A percentile compares a stretch with the other conserved stretches of the same genome.
Evolutionary conservation across 2,888 invertebrate species (phyloP).

Genomic region (Oxycera nigricornis): DNA sequence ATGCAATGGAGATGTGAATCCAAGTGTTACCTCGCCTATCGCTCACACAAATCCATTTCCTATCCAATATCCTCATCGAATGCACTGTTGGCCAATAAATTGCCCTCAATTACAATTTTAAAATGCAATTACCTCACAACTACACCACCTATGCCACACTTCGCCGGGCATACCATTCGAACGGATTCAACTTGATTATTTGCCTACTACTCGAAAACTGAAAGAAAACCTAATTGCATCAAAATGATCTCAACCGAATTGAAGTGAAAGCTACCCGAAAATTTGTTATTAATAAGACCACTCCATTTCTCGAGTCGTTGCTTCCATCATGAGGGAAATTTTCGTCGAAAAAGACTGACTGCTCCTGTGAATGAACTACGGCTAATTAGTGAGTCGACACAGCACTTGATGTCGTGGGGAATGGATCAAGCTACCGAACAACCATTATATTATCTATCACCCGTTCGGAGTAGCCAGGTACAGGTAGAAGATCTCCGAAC

Average conservation of each 20-base stretch:
- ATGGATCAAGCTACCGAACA: slow-evolving; percentile 5
- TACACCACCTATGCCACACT: not conserved
- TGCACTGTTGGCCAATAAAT: too few species aligned
- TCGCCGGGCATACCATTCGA: not conserved
- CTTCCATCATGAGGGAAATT: not conserved
- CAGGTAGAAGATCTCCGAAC: slow-evolving; percentile 15
- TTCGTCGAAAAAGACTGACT: slow-evolving; percentile 5
- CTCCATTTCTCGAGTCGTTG: not conserved
- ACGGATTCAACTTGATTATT: slow-evolving; percentile 10
- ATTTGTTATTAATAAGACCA: slow-evolving; percentile 38
- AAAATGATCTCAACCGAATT: not conserved
- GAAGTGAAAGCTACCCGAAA: slow-evolving; percentile 33
- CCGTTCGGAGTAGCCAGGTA: not conserved
- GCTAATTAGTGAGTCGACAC: not conserved
- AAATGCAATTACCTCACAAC: not conserved
- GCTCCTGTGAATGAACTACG: not conserved
- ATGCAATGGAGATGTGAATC: too few species aligned
- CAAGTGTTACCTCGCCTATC: too few species aligned
- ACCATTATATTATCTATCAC: slow-evolving; percentile 11
- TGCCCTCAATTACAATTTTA: not conserved
- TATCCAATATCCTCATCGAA: too few species aligned
- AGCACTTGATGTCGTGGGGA: not conserved
- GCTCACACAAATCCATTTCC: too few species aligned
- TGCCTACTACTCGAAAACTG: slow-evolving; percentile 21
- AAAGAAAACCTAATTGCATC: slow-evolving; percentile 1